Evolutionary conservation across 2,888 invertebrate species (phyloP).

Genomic region (Dryadula phaetusa): DNA sequence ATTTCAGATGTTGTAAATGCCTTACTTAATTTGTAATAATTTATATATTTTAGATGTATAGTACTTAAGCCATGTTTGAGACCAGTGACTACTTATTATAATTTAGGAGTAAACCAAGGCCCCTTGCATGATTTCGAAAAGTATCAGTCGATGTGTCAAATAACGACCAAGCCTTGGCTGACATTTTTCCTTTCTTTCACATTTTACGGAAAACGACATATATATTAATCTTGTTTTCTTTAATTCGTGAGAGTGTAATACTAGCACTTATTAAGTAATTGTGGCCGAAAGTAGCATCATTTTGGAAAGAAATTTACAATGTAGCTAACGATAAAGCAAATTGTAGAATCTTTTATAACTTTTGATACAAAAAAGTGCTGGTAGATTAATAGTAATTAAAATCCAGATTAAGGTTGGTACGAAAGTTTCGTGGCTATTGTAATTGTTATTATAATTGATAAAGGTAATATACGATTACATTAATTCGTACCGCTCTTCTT

Average conservation of each 20-base stretch:
- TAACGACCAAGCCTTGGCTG: slow-evolving; percentile 63
- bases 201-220: slow-evolving; percentile 77
- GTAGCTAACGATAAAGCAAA: slow-evolving; percentile 66
- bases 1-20: slow-evolving; percentile 83
- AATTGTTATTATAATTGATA: slow-evolving; percentile 57
- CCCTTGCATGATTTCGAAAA: slow-evolving; percentile 67
- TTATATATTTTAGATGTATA: slow-evolving; percentile 85
- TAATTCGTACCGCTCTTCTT: slow-evolving; percentile 79
- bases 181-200: slow-evolving; percentile 68
- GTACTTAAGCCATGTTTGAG: slow-evolving; percentile 85
- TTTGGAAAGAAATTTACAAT: slow-evolving; percentile 77
- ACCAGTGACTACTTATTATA: slow-evolving; percentile 81
- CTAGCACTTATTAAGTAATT: slow-evolving; percentile 75
- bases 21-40: slow-evolving; percentile 85
- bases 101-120: slow-evolving; percentile 78
- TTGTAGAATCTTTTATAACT: slow-evolving; percentile 81
- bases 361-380: slow-evolving; percentile 82
- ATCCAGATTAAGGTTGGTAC: slow-evolving; percentile 76
- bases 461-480: slow-evolving; percentile 66
- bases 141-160: slow-evolving; percentile 65
- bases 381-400: slow-evolving; percentile 65
- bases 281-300: slow-evolving; percentile 67
- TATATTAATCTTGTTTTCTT: slow-evolving; percentile 71
- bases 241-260: slow-evolving; percentile 69
- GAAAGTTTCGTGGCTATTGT: slow-evolving; percentile 73